A percentile compares a stretch with the other conserved stretches of the same genome.
phyloP scores from a whole-genome alignment of 2,797 vertebrate species.

The Tenualosa ilisha region DNA sequence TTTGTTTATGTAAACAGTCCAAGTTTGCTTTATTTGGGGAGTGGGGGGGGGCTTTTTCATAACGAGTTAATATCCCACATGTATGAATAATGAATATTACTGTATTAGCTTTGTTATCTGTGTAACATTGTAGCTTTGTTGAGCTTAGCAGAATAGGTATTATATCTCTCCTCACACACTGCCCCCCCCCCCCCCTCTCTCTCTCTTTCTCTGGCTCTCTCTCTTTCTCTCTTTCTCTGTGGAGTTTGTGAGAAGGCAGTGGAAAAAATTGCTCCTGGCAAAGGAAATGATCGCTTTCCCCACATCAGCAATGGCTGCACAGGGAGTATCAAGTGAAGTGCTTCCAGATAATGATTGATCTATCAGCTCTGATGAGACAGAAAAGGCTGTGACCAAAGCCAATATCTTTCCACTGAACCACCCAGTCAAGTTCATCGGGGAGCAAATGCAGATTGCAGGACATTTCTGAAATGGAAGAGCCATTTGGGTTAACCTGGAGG shows the following conservation, averaged over 20 bases:
- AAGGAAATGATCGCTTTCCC: conserved; percentile 29
- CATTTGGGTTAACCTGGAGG: not conserved
- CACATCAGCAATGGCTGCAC: conserved; percentile 33
- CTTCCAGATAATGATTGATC: conserved; percentile 33
- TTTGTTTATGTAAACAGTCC: not conserved
- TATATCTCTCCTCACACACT: not conserved
- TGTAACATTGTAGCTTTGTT: not conserved
- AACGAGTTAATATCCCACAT: not conserved
- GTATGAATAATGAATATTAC: not conserved
- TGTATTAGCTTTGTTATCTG: not conserved
- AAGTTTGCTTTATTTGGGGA: not conserved
- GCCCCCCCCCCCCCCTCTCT: too few relatives aligned
- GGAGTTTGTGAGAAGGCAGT: conserved; percentile 19
- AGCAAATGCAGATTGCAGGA: not conserved
- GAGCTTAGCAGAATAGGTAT: not conserved
- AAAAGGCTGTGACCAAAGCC: conserved; percentile 22
- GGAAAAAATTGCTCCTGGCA: conserved; percentile 33
- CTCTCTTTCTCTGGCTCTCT: too few relatives aligned
- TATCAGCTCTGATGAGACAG: conserved; percentile 21
- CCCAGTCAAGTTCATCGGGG: not conserved
- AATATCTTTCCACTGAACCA: conserved; percentile 35
- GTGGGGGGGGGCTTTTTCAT: too few relatives aligned
- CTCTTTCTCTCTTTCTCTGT: too few relatives aligned
- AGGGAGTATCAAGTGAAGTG: conserved; percentile 36
- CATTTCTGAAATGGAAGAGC: not conserved